Base-by-base conservation (phyloP, 2,797 vertebrate species). In the Phoebastria nigripes region DNA sequence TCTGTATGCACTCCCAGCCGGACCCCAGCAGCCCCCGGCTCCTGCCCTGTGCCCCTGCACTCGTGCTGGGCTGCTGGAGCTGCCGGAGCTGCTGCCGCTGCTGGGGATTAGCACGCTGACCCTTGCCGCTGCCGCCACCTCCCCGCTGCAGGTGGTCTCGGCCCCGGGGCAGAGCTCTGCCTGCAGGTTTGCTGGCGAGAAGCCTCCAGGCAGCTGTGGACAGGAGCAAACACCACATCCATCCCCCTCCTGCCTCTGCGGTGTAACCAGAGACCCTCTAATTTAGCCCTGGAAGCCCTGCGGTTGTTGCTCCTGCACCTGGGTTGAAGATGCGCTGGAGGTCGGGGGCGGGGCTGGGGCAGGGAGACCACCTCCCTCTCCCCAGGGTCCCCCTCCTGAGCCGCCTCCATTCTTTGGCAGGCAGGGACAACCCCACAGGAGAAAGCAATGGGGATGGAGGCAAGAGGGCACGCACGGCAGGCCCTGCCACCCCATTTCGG, bases 391-490 rank as follows among this genome's bases (percentile, higher is more conserved):
- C 12, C 4, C 4, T 78, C 49, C 16, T 20, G 31, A 94, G 39
- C 31, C 0, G 0, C 24, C 14, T 44, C 52, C 26, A 8, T 28
- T 52, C 73, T 39, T 35, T 54, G 15, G 41, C 24, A 49, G 37
- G 37, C 26, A 56, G 24, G 14, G 35, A 76, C 49, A 82, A 2
- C 11, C 19, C 8, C 3, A 4, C 6, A 66, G 26, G 11, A 56
- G 31, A 85, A 87, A 56, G 25, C 31, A 52, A 13, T 2, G 31
- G 37, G 21, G 35, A 67, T 1, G 13, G n/a, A 51, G 29, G 15
- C 11, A 46, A 26, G 22, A 78, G 8, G 25, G 19, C 0, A 1
- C 1, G 20, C 15, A 51, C 14, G 0, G 3, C 29, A 54, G 4
- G 41, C 20, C 26, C 33, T 31, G 44, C 16, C 51, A 58, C 6